Evolutionary conservation across 1,140 invertebrate species (phyloP).

Genomic region (Neodiprion lecontei): DNA sequence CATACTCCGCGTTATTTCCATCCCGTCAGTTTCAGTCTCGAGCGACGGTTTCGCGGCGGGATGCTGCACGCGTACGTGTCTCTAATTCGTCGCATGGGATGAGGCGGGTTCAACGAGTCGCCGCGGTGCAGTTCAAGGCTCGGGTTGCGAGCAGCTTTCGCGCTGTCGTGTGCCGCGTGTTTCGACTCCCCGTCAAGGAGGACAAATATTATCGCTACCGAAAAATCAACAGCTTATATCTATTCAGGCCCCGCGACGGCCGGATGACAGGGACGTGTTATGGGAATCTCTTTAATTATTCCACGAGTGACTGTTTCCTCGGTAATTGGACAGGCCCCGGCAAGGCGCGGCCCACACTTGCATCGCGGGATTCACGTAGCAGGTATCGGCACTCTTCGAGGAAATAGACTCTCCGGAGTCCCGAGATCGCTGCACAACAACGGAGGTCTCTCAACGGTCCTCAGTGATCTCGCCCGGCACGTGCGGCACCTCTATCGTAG

Average conservation of each 20-base stretch:
- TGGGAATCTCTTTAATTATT: conserved; percentile 3
- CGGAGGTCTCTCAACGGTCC: not conserved
- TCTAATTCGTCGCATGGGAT: not conserved
- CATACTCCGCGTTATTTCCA: not conserved
- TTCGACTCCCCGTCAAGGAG: not conserved
- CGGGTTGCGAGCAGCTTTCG: not conserved
- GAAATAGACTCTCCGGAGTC: not conserved
- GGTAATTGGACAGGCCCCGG: not conserved
- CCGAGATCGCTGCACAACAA: not conserved
- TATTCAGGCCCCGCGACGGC: no score
- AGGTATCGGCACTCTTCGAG: not conserved
- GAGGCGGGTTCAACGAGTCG: not conserved
- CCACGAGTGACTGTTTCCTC: not conserved
- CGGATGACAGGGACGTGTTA: not conserved
- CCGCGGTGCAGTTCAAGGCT: not conserved
- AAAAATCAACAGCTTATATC: not conserved
- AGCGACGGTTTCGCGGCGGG: not conserved
- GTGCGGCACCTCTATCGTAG: not conserved
- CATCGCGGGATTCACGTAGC: no score
- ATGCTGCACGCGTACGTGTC: not conserved
- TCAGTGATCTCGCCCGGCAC: not conserved
- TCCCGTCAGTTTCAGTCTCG: not conserved
- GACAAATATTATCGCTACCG: conserved; percentile 7
- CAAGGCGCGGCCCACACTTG: not conserved
- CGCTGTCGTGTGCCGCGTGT: not conserved